Base-by-base conservation (phyloP, 2,797 vertebrate genomes). In the Apodemus agrarius region DNA sequence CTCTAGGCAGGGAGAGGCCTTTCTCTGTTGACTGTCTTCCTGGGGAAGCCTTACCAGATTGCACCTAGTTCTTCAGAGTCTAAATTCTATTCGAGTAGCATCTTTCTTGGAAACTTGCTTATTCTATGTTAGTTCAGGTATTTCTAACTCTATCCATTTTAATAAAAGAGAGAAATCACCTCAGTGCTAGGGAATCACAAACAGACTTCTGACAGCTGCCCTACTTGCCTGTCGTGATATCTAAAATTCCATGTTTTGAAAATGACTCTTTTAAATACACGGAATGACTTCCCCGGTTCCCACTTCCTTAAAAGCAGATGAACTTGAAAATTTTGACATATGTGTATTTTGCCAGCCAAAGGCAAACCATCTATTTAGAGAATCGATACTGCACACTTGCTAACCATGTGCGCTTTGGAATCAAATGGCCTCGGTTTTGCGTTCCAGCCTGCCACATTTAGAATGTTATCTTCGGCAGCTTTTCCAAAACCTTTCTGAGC, bases 301-400 rank as follows among this genome's bases (percentile, higher is more conserved):
- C 65, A 90, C 82, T 96, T 97, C 84, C 89, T 94, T 82, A 94
- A 96, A 96, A 96, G 82, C 74, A 93, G 46, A 97, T 92, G 88
- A 96, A 89, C 76, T 95, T 84, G 79, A 87, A 96, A 95, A 84
- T 75, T 87, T 95, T 96, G 95, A 94, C 97, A 97, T 96, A 97
- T 97, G 94, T 81, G 67, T 95, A 89, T 96, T 95, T 96, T 96
- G 83, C 85, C 92, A 97, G 95, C 96, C 97, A 97, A 95, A 95
- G 93, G 49, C 52, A 93, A 92, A 74, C 65, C n/a, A 79, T 94
- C 85, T 97, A 96, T 98, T 97, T 97, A 43, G 76, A 92, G 93
- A 97, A 54, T 91, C 82, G 90, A 87, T 97, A 96, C 83, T 81
- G 57, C 83, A 94, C 94, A 84, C 82, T 96, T 91, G 97, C 78